Base-by-base conservation (phyloP, 2,797 vertebrate genomes). In the Crocidura indochinensis region DNA sequence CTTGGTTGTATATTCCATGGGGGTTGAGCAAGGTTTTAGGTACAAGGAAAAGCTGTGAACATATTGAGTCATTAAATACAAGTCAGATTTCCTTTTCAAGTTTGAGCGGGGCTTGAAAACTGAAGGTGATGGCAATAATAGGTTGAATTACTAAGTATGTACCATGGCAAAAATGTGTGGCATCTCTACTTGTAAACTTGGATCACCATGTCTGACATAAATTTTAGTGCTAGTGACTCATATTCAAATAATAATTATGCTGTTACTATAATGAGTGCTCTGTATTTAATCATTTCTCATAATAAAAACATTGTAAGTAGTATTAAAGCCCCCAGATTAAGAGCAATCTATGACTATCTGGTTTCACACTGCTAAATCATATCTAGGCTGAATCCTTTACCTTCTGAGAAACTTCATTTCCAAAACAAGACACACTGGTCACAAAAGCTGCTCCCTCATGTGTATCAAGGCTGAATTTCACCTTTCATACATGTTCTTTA, bases 31-130 rank as follows among this genome's bases (percentile, higher is more conserved):
- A 72, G 79, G 47, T 64, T 31, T 72, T 67, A 90, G 90, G 65
- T 85, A 86, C 47, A 67, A 53, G 83, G 89, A 94, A 74, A 84
- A 94, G 91, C 76, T 86, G 46, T 86, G 89, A 91, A 76, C 31
- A 85, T 89, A 90, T 86, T 60, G 86, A 60, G 72, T 88, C 80
- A 88, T 89, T 95, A 94, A 88, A 87, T 46, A 31, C 11, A 76
- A 86, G 75, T 95, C 90, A 92, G 53, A 11, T 96, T 94, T 94
- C 79, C 44, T 95, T 91, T 92, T 94, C 83, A 83, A 85, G 84
- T 95, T 92, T 85, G 72, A 91, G 71, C 51, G 22, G 46, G 56
- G 47, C 38, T 69, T 93, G 82, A 77, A 93, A 96, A 90, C 81
- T 65, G 72, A 96, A 95, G 62, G 51, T 26, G 22, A 92, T 78